Evolutionary conservation across 2,797 vertebrate genomes (phyloP).

Genomic region (Neomorphus geoffroyi): DNA sequence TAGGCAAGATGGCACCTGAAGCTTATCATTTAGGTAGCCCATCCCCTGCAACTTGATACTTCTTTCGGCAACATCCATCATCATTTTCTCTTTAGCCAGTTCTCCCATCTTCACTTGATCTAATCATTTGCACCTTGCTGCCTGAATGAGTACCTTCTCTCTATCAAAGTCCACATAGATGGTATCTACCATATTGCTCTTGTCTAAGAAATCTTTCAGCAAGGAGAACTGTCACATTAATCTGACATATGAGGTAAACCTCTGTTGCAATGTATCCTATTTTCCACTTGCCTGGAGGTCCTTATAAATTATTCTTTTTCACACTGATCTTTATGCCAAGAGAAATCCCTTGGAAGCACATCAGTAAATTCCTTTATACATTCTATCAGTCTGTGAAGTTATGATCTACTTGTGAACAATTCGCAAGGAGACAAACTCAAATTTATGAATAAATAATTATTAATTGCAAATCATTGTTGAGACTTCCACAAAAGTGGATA

Average conservation of each 20-base stretch:
- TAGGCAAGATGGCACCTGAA: background rate
- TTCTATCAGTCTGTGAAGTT: background rate
- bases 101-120: background rate
- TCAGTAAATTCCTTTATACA: background rate
- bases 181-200: background rate
- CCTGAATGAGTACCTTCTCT: background rate
- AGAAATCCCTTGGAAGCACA: background rate
- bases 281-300: background rate
- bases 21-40: background rate
- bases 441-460: background rate
- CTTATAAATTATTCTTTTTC: background rate
- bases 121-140: background rate
- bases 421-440: background rate
- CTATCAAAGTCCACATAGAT: background rate
- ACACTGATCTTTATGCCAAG: background rate
- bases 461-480: background rate
- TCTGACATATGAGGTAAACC: background rate
- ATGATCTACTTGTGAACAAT: background rate
- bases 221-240: background rate
- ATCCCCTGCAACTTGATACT: background rate
- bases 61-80: background rate
- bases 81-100: background rate
- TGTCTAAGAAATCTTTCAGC: background rate
- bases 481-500: background rate
- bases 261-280: background rate